Evolutionary conservation across 2,113 vertebrate genomes (phyloP).

Genomic region (Beaufortia kweichowensis): DNA sequence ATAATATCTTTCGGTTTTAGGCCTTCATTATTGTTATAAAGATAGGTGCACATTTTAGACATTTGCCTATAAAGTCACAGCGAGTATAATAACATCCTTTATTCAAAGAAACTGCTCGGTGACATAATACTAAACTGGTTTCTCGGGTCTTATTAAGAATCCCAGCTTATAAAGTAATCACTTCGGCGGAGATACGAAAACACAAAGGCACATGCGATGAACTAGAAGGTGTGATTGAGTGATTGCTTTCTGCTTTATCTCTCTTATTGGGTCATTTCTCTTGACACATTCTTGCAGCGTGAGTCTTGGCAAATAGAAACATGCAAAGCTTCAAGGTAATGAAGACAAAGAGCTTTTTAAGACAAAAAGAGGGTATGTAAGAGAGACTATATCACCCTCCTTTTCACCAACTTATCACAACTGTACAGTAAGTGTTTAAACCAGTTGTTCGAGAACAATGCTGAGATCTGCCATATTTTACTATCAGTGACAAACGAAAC

Average conservation of each 20-base stretch:
- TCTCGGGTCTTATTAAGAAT: neutral
- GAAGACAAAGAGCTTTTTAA: slow-evolving; percentile 45
- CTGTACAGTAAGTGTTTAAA: neutral
- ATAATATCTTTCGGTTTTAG: slow-evolving; percentile 13
- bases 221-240: neutral
- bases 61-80: neutral
- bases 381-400: neutral
- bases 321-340: neutral
- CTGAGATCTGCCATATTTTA: too few species aligned
- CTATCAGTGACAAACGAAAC: neutral
- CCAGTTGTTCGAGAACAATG: too few species aligned
- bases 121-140: slow-evolving; percentile 5
- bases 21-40: neutral
- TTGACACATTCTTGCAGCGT: slow-evolving; percentile 44
- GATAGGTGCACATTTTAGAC: neutral
- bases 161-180: neutral
- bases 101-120: neutral
- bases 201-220: neutral
- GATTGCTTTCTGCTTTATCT: slow-evolving; percentile 11
- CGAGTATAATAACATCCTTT: neutral
- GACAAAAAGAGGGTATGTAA: neutral
- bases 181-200: too few species aligned
- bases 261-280: neutral
- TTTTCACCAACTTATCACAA: neutral
- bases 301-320: slow-evolving; percentile 41